These are phyloP conservation scores for Falco concolor DNA, from an alignment of 2,797 vertebrate genomes.

Conservation along the genomic window DNA sequence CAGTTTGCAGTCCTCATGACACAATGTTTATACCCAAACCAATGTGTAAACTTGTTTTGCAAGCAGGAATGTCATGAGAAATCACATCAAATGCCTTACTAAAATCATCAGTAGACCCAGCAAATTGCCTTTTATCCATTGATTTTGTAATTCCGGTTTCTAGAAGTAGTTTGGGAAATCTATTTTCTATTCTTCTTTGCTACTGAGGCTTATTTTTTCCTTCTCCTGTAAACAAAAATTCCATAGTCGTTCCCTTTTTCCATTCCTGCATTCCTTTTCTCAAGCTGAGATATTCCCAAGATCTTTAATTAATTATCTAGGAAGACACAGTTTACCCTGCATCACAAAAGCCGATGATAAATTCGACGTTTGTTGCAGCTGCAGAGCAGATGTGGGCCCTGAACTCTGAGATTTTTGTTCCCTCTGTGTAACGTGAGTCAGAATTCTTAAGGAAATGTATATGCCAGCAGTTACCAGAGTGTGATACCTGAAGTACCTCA, in stretches of 20 bases:
- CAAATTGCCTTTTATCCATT: slow-evolving; percentile 2
- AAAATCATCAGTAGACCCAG: slow-evolving; percentile 7
- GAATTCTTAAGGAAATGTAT: background rate
- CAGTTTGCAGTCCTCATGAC: background rate
- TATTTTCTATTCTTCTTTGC: slow-evolving; percentile 1
- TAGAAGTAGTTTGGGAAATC: background rate
- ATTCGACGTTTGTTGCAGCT: background rate
- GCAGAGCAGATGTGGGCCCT: background rate
- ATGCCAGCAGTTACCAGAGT: background rate
- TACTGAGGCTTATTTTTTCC: background rate
- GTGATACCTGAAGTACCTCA: background rate
- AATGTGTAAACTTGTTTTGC: slow-evolving; percentile 32
- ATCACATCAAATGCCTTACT: slow-evolving; percentile 28
- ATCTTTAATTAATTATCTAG: background rate
- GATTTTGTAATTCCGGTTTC: slow-evolving; percentile 40
- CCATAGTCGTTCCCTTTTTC: background rate
- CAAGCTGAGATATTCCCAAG: background rate
- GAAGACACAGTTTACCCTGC: background rate
- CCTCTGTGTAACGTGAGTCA: background rate
- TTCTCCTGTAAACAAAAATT: background rate
- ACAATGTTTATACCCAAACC: background rate
- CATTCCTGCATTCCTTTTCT: background rate
- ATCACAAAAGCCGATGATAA: background rate
- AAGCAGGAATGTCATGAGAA: slow-evolving; percentile 4
- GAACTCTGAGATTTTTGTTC: background rate